A percentile compares a stretch with the other conserved stretches of the same genome.
Conservation (phyloP, 2,888 invertebrate genomes). For the Leptinotarsa tumamoca region DNA sequence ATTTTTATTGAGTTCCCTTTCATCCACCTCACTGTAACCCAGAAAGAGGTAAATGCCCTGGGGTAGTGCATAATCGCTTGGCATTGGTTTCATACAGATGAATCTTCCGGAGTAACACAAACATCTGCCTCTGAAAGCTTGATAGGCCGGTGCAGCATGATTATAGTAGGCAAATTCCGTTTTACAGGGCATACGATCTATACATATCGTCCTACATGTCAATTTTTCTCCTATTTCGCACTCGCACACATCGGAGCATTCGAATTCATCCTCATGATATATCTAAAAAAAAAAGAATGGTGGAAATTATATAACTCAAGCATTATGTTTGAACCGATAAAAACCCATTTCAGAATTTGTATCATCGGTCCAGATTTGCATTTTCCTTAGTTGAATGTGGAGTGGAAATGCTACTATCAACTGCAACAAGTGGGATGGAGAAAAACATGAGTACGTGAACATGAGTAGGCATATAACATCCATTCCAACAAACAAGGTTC, state of each 20-base stretch:
- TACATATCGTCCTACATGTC: constrained; percentile 89
- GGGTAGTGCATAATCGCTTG: constrained; percentile 80
- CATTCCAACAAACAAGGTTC: too few relatives aligned
- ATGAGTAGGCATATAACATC: too few relatives aligned
- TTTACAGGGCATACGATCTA: constrained; percentile 87
- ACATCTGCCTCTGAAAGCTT: constrained; percentile 87
- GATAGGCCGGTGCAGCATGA: constrained; percentile 90
- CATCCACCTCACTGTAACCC: constrained; percentile 91
- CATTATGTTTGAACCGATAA: not conserved
- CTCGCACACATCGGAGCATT: constrained; percentile 91
- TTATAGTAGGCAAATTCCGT: constrained; percentile 90
- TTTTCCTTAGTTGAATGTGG: too few relatives aligned
- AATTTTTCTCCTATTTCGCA: constrained; percentile 83
- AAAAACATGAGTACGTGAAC: too few relatives aligned
- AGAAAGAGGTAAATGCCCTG: constrained; percentile 90
- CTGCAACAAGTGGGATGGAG: too few relatives aligned
- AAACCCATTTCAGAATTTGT: not conserved
- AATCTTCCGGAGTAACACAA: constrained; percentile 90
- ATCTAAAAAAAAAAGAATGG: constrained; percentile 71
- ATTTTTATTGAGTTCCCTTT: constrained; percentile 79
- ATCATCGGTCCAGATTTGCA: too few relatives aligned
- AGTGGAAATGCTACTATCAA: too few relatives aligned
- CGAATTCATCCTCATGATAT: constrained; percentile 86
- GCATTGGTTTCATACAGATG: constrained; percentile 89
- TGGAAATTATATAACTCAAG: not conserved